phyloP scores from a whole-genome alignment of 2,888 invertebrate species.

The Germaria angustata region DNA sequence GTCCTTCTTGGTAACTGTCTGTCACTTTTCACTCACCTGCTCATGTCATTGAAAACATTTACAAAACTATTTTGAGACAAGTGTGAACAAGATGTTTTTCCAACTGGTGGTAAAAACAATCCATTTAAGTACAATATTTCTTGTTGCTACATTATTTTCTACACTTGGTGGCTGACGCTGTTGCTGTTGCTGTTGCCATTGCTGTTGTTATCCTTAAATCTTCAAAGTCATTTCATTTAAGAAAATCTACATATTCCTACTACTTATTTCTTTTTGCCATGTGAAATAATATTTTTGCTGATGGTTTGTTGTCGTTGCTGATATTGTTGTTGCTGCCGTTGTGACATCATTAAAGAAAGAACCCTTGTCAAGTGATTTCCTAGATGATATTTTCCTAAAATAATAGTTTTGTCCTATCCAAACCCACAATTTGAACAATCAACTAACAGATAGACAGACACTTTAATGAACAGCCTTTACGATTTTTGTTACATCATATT shows the following conservation, averaged over 20 bases:
- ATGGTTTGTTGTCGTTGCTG: slow-evolving; percentile 47
- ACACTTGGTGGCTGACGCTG: slow-evolving; percentile 24
- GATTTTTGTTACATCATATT: slow-evolving; percentile 55
- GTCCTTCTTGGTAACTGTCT: slow-evolving; percentile 35
- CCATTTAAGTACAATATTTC: slow-evolving; percentile 57
- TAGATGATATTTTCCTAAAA: slow-evolving; percentile 66
- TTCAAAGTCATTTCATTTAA: slow-evolving; percentile 71
- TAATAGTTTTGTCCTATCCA: slow-evolving; percentile 63
- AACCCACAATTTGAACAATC: background rate
- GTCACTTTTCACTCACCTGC: slow-evolving; percentile 47
- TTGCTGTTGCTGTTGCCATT: background rate
- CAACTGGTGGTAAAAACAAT: slow-evolving; percentile 67
- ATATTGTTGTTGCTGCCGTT: slow-evolving; percentile 48
- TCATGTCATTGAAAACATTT: slow-evolving; percentile 58
- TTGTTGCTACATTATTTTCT: slow-evolving; percentile 26
- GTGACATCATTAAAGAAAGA: slow-evolving; percentile 75
- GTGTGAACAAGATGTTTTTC: slow-evolving; percentile 80
- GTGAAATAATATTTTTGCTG: slow-evolving; percentile 40
- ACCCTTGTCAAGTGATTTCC: slow-evolving; percentile 77
- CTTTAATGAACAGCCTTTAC: slow-evolving; percentile 63
- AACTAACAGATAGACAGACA: slow-evolving; percentile 54
- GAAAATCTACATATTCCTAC: slow-evolving; percentile 29
- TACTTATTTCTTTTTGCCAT: background rate
- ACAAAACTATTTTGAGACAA: slow-evolving; percentile 71
- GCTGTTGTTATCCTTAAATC: slow-evolving; percentile 68